Base-by-base conservation (phyloP, 2,113 vertebrate species). In the Hoplias malabaricus region DNA sequence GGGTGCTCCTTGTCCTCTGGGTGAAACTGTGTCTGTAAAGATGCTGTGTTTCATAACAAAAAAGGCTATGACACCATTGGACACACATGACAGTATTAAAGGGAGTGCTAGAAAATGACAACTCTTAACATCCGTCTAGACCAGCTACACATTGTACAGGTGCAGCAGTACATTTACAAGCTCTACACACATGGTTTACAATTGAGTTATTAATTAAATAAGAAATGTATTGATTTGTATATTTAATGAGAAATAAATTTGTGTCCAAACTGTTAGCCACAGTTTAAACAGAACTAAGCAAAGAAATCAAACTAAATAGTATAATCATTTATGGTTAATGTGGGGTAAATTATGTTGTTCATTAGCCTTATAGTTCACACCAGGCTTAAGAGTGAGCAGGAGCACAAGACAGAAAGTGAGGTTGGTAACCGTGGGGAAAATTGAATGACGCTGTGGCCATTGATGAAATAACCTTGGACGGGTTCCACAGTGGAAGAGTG, bases 391-490 rank as follows among this genome's bases (percentile, higher is more conserved):
- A n/a, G 70, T 57, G 33, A 65, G 73, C 4, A 19, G 46, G 40
- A 71, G 66, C 7, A 19, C 48, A 23, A 48, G 68, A 19, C 5
- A 54, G 46, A 14, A 25, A 54, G 46, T 25, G 29, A 63, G 57
- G 68, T 56, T 77, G 66, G 75, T 25, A 73, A 77, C 48, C 75
- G 83, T 85, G 73, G 66, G 81, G 79, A 75, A 82, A 87, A 84
- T 83, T 83, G 83, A 83, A 90, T 90, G 90, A 89, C 82, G 79
- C 79, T 67, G 84, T 59, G 74, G 73, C 84, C 88, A 87, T 88
- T 88, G 89, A 90, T 79, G 72, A 79, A 86, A 88, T 91, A 90
- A 92, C 90, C 88, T 90, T 90, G 89, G 89, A 88, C 74, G 34
- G 79, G 81, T 81, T 93, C 90, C 90, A 91, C 84, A 82, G 81